Conservation (phyloP, 2,113 vertebrate genomes). For the Notiomystis cincta region DNA sequence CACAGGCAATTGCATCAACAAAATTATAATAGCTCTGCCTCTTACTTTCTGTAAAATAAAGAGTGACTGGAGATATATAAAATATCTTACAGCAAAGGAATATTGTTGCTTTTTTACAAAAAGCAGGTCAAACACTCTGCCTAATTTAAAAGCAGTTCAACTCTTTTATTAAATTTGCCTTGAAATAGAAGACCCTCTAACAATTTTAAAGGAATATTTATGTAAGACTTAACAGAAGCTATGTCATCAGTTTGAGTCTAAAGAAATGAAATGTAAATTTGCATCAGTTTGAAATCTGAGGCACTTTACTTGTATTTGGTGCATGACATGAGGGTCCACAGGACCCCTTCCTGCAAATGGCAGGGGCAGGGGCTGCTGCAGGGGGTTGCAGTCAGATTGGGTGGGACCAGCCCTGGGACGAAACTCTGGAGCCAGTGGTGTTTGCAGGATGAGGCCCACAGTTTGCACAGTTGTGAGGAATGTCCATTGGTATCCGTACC, state of each 20-base stretch:
- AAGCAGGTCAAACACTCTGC: background rate
- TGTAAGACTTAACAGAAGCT: conserved; percentile 2
- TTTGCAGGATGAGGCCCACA: background rate
- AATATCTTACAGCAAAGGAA: background rate
- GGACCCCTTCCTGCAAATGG: background rate
- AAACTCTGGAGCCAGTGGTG: background rate
- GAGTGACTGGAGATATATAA: background rate
- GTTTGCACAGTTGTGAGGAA: background rate
- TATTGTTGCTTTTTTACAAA: background rate
- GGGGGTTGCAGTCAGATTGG: accelerated
- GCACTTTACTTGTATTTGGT: background rate
- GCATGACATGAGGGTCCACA: background rate
- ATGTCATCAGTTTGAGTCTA: background rate
- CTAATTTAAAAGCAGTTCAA: background rate
- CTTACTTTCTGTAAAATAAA: background rate
- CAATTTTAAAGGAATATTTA: conserved; percentile 14
- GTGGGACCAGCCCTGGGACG: background rate
- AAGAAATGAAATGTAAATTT: background rate
- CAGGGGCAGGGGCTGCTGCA: background rate
- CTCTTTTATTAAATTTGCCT: background rate
- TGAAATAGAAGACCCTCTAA: background rate
- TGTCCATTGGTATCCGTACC: background rate
- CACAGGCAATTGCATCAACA: background rate
- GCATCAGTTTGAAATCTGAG: background rate
- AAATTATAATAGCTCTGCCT: background rate